phyloP scores from a whole-genome alignment of 2,113 vertebrate genomes.

The Antigone vipio region DNA sequence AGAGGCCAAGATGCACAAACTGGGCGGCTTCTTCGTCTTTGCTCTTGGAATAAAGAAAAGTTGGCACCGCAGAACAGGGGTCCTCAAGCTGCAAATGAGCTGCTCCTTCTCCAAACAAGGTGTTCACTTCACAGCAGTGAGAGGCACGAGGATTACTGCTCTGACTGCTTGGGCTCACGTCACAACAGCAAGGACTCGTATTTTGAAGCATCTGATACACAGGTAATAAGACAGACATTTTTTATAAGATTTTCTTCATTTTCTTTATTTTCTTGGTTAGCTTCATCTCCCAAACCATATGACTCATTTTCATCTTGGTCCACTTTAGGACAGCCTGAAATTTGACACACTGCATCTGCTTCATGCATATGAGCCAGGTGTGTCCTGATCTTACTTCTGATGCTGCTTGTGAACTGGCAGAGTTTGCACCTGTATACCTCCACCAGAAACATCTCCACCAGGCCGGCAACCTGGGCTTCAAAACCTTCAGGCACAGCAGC shows the following conservation, averaged over 20 bases:
- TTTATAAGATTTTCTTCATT: slow-evolving; percentile 60
- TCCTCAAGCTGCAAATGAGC: slow-evolving; percentile 19
- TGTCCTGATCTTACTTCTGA: slow-evolving; percentile 54
- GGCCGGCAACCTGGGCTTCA: not conserved
- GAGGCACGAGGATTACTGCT: slow-evolving; percentile 39
- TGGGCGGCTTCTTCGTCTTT: slow-evolving; percentile 69
- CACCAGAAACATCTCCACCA: slow-evolving; percentile 73
- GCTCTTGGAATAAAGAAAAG: slow-evolving; percentile 17
- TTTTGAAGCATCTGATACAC: slow-evolving; percentile 68
- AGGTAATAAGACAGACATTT: slow-evolving; percentile 49
- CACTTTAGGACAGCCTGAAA: not conserved
- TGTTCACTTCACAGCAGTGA: slow-evolving; percentile 70
- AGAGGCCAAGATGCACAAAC: slow-evolving; percentile 67
- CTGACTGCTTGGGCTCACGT: slow-evolving; percentile 22
- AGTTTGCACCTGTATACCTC: slow-evolving; percentile 64
- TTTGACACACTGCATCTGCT: not conserved
- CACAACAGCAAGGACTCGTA: slow-evolving; percentile 60
- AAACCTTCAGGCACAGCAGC: slow-evolving; percentile 50
- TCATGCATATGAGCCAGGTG: slow-evolving; percentile 43
- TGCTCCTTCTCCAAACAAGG: slow-evolving; percentile 65
- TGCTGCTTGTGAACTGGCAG: slow-evolving; percentile 68
- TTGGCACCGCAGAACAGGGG: not conserved
- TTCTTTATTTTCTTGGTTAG: slow-evolving; percentile 56
- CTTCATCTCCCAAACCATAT: slow-evolving; percentile 1
- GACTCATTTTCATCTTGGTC: not conserved